Base-by-base conservation (phyloP, 2,888 invertebrate species). In the Lumbricus terrestris region DNA sequence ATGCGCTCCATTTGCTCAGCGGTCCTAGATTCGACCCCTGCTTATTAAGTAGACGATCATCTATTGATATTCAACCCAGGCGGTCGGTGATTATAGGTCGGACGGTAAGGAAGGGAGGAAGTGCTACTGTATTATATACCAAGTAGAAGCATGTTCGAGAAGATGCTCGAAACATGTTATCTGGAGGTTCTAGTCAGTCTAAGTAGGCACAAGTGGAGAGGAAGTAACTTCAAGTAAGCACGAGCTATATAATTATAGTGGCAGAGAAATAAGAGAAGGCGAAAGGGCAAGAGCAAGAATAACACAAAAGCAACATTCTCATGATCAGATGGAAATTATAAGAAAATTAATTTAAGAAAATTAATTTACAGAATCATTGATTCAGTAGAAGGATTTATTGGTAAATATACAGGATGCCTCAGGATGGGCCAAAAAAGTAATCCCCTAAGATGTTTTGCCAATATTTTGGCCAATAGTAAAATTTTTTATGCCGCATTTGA, bases 181-280 rank as follows among this genome's bases (percentile, higher is more conserved):
- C 69, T 69, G n/a, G 69, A n/a, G n/a, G n/a, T n/a, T n/a, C n/a
- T n/a, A n/a, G n/a, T 69, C 69, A 69, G 11, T 29, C 29, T n/a
- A 69, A 13, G 15, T 13, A 1, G 69, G n/a, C 29, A 47, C 29
- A n/a, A n/a, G 29, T 29, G 69, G n/a, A n/a, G 69, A 69, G 69
- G 69, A 69, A 69, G 13, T 8, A n/a, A n/a, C n/a, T n/a, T n/a
- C n/a, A n/a, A 13, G 69, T n/a, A 69, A 69, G 69, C 69, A 69
- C 69, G 69, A 69, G 69, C 8, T 11, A n/a, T n/a, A n/a, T n/a
- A n/a, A n/a, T n/a, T n/a, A n/a, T n/a, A 8, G 40, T 83, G 82
- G 83, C 33, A 90, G 83, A 82, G 33, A 82, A 88, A 91, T 42
- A 90, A 89, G 82, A 38, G 89, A 18, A 16, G 88, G 90, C 8